These are phyloP conservation scores for Oryctes rhinoceros DNA, from an alignment of 1,140 invertebrate genomes.

Conservation along the genomic window DNA sequence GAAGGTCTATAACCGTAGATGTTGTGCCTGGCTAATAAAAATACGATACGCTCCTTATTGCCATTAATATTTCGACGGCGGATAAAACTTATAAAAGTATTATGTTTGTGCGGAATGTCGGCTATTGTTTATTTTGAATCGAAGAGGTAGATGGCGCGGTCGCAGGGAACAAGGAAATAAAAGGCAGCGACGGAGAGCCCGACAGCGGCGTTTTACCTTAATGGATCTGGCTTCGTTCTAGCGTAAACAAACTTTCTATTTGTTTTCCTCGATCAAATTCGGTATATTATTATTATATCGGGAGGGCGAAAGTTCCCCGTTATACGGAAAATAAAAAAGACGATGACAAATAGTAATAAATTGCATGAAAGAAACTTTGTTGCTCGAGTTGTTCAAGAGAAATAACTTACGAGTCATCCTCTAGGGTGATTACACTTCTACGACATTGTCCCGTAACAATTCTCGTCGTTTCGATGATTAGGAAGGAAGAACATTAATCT, in stretches of 20 bases:
- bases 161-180: not conserved
- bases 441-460: too few relatives aligned
- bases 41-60: not conserved
- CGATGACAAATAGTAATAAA: constrained; percentile 10
- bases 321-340: not conserved
- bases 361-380: not conserved
- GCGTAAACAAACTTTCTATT: constrained; percentile 31
- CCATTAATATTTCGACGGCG: constrained; percentile 25
- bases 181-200: not conserved
- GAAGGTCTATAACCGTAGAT: not conserved
- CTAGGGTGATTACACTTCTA: too few relatives aligned
- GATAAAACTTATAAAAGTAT: constrained; percentile 36
- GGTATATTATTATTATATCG: constrained; percentile 15
- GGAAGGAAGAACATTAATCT: too few relatives aligned
- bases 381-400: not conserved
- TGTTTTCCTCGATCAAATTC: constrained; percentile 7
- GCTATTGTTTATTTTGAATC: not conserved
- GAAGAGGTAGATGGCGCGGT: not conserved
- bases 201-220: not conserved
- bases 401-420: not conserved
- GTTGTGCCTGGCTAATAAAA: not conserved
- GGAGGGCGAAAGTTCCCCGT: not conserved
- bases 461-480: too few relatives aligned
- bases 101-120: constrained; percentile 29
- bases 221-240: not conserved